Conservation (phyloP, 2,888 invertebrate genomes). For the Lycia hirtaria region DNA sequence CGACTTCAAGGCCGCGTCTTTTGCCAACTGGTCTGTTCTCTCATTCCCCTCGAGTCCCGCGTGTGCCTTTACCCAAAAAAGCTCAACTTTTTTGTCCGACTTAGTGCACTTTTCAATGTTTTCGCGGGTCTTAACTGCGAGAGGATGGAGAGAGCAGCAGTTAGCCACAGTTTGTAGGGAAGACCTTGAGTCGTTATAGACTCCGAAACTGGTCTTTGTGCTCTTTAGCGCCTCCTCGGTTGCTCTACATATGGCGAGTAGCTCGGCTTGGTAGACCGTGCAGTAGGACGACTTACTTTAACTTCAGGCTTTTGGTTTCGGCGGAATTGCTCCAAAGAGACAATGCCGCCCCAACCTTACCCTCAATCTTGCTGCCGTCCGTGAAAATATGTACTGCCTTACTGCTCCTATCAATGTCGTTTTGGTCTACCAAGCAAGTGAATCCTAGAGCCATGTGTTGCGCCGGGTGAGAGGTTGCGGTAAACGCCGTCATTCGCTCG, state of each 20-base stretch:
- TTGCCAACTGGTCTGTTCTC: slow-evolving; percentile 12
- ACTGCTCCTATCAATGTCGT: too few species aligned
- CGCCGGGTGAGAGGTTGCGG: slow-evolving; percentile 11
- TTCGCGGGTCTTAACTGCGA: neutral
- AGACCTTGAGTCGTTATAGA: slow-evolving; percentile 22
- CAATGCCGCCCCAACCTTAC: too few species aligned
- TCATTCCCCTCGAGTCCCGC: slow-evolving; percentile 2
- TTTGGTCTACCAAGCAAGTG: neutral
- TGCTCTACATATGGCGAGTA: slow-evolving; percentile 12
- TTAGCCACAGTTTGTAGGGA: slow-evolving; percentile 1
- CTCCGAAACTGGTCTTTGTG: neutral
- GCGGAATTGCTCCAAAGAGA: neutral
- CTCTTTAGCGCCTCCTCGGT: neutral
- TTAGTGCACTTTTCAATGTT: slow-evolving; percentile 1
- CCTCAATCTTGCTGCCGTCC: slow-evolving; percentile 9
- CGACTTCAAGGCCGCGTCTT: slow-evolving; percentile 2
- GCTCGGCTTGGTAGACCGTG: too few species aligned
- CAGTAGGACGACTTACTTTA: too few species aligned
- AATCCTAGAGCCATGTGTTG: neutral
- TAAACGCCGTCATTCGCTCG: neutral
- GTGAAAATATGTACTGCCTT: slow-evolving; percentile 19
- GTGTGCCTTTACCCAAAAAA: slow-evolving; percentile 12
- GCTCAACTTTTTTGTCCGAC: neutral
- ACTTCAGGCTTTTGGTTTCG: slow-evolving; percentile 5
- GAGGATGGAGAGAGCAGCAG: slow-evolving; percentile 6